Evolutionary conservation across 2,113 vertebrate genomes (phyloP), one percentile per base, ranked within the genome.

Genomic region (Okapia johnstoni): DNA sequence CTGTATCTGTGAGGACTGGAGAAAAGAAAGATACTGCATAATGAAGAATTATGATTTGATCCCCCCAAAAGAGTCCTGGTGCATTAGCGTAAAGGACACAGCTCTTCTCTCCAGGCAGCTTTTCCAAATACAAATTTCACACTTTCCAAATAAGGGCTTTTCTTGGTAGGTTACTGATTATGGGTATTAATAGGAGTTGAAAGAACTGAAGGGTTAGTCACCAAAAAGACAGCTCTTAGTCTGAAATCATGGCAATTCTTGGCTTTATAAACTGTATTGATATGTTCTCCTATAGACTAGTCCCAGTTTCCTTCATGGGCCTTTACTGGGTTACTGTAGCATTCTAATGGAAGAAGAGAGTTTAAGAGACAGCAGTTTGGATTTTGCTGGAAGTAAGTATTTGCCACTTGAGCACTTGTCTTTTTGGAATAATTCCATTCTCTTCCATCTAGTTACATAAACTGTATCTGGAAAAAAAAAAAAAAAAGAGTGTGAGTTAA

Each of bases 371-470:
- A 98, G 99, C 99, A 98, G 99, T 99, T 99, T 98, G 90, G 92
- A 98, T 98, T 98, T 98, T 99, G 98, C 99, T 99, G 98, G 98
- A 99, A 99, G 98, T 98, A 98, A 98, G 98, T 98, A 96, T 98
- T 99, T 98, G 98, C 99, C 98, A 99, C 98, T 97, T 98, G 98
- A 98, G 98, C 98, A 98, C 97, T 98, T 98, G 88, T 99, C 97
- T 97, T 98, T 98, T 98, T 98, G 98, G 98, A 99, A 96, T 97
- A 97, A 97, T 97, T 98, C 98, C 98, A 96, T 98, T 98, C 97
- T 99, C 98, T 99, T 99, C 99, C 98, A 92, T 98, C 98, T 98
- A 97, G 97, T 99, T 99, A 99, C 99, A 99, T 99, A 98, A 99
- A 99, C 98, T 99, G 99, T 99, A 99, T 99, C 99, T 99, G 99